Percentiles rank a stretch among this genome's conserved stretches.
phyloP scores from a whole-genome alignment of 2,113 vertebrate species.

The Pseudorhombus dupliciocellatus region DNA sequence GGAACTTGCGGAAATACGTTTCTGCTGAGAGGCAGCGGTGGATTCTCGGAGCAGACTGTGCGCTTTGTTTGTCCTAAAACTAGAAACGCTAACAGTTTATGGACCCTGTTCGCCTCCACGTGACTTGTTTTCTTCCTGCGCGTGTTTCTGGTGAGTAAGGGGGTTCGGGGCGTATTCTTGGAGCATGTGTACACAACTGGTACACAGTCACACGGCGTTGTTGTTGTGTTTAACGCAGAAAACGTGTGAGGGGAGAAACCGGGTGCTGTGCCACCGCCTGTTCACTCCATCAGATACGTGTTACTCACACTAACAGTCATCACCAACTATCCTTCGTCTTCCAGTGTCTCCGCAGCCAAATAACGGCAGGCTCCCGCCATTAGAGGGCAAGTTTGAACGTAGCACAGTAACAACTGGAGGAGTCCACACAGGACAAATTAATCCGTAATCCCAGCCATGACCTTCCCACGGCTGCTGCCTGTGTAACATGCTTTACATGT shows the following conservation, averaged over 20 bases:
- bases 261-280: background rate
- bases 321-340: constrained; percentile 3
- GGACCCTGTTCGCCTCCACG: fast-evolving
- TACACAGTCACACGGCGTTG: background rate
- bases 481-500: constrained; percentile 36
- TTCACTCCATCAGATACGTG: background rate
- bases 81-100: background rate
- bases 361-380: background rate
- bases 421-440: constrained; percentile 42
- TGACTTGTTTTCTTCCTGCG: background rate
- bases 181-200: background rate
- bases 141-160: constrained; percentile 23
- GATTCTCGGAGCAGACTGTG: background rate
- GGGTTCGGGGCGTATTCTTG: background rate
- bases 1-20: constrained; percentile 70
- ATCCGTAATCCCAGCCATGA: constrained; percentile 68
- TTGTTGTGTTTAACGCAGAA: constrained; percentile 15
- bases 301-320: background rate
- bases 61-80: background rate
- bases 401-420: constrained; percentile 14
- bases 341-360: background rate
- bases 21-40: constrained; percentile 21
- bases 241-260: constrained; percentile 25
- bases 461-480: constrained; percentile 15
- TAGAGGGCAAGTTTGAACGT: background rate